Percentiles rank a stretch among this genome's conserved stretches.
Conservation (phyloP, 2,888 invertebrate genomes). For the Zelleria hepariella region DNA sequence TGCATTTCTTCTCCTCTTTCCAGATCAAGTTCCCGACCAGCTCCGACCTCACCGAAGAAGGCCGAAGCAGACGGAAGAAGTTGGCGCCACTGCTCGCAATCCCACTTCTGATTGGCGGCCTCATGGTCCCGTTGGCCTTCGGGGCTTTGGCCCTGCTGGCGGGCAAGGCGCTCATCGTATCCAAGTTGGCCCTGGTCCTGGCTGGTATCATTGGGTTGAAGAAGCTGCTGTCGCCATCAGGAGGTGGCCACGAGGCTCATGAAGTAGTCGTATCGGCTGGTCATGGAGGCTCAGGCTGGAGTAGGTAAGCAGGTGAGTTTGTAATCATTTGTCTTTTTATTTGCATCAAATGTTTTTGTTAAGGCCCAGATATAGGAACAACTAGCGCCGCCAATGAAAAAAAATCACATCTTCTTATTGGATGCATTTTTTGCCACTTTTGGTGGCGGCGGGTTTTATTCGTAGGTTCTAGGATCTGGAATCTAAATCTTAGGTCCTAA, state of each 20-base stretch:
- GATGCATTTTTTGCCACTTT: too few relatives aligned
- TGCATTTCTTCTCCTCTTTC: constrained; percentile 16
- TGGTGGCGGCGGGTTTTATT: too few relatives aligned
- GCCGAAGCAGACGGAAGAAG: constrained; percentile 80
- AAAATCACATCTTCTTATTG: too few relatives aligned
- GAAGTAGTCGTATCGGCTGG: constrained; percentile 80
- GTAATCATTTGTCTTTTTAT: neutral
- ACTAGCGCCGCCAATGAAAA: too few relatives aligned
- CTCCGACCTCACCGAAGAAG: constrained; percentile 76
- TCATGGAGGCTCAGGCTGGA: constrained; percentile 81
- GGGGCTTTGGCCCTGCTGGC: constrained; percentile 86
- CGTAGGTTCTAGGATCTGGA: too few relatives aligned
- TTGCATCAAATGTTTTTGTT: neutral
- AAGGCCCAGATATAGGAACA: too few relatives aligned
- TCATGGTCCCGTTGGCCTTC: constrained; percentile 84
- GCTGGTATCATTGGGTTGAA: constrained; percentile 89
- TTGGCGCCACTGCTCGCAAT: constrained; percentile 82
- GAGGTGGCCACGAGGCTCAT: constrained; percentile 76
- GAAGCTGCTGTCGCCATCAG: constrained; percentile 80
- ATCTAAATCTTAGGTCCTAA: too few relatives aligned
- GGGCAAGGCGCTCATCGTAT: constrained; percentile 88
- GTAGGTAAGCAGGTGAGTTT: constrained; percentile 44
- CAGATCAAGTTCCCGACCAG: constrained; percentile 83
- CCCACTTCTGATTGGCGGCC: constrained; percentile 84
- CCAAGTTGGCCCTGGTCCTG: constrained; percentile 84